Evolutionary conservation across 2,888 invertebrate species (phyloP).

Genomic region (Blastobasis adustella): DNA sequence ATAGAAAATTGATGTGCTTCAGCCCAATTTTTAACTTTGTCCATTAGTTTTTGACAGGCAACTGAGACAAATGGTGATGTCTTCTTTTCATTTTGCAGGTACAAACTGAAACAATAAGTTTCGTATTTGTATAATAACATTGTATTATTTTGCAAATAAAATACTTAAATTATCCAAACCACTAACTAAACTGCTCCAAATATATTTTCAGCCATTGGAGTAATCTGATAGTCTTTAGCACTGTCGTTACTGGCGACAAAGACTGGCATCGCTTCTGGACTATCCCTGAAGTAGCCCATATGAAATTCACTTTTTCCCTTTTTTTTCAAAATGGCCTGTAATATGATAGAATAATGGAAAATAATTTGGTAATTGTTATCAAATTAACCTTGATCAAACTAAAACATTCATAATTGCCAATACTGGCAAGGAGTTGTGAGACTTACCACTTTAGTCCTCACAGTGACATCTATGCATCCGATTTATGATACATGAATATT

Average conservation of each 20-base stretch:
- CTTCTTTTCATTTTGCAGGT: constrained; percentile 70
- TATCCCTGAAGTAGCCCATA: constrained; percentile 93
- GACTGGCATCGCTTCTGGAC: constrained; percentile 81
- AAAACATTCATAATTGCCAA: too few relatives aligned
- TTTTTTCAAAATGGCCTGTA: constrained; percentile 81
- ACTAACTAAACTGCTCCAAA: constrained; percentile 86
- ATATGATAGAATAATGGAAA: constrained; percentile 13
- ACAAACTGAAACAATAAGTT: constrained; percentile 52
- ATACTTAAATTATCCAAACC: constrained; percentile 7
- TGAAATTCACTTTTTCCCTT: constrained; percentile 84
- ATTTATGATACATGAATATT: too few relatives aligned
- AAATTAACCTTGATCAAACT: too few relatives aligned
- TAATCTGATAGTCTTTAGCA: constrained; percentile 79
- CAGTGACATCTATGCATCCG: too few relatives aligned
- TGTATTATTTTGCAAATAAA: not conserved
- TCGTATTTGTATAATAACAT: constrained; percentile 1
- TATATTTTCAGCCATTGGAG: constrained; percentile 83
- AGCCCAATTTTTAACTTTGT: constrained; percentile 77
- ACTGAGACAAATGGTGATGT: constrained; percentile 79
- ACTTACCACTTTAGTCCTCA: too few relatives aligned
- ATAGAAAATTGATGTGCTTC: constrained; percentile 75
- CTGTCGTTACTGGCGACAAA: constrained; percentile 87
- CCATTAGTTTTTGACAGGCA: constrained; percentile 74
- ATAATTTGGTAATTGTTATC: not conserved
- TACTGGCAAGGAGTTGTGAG: too few relatives aligned